A percentile compares a stretch with the other conserved stretches of the same genome.
phyloP scores from a whole-genome alignment of 2,113 vertebrate species.

The Stegastes partitus region DNA sequence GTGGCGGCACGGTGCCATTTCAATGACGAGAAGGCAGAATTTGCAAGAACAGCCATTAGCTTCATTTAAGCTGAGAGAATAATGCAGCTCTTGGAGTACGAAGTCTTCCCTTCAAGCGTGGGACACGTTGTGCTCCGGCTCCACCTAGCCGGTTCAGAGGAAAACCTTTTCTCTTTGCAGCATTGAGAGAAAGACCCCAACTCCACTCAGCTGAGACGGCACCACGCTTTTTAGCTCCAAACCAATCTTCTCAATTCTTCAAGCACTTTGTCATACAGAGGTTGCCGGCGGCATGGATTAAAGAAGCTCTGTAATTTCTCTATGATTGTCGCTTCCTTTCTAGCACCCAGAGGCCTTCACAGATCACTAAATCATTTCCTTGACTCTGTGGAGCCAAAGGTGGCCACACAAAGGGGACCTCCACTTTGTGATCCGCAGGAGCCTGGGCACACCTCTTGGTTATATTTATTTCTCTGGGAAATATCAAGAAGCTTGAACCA shows the following conservation, averaged over 20 bases:
- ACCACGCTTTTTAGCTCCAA: conserved; percentile 17
- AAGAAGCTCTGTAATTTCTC: conserved; percentile 53
- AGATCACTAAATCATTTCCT: conserved; percentile 57
- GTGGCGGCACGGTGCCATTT: conserved; percentile 30
- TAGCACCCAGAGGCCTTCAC: conserved; percentile 22
- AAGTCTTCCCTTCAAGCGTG: conserved; percentile 36
- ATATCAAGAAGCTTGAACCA: conserved; percentile 74
- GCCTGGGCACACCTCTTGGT: conserved; percentile 49
- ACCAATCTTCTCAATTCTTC: conserved; percentile 37
- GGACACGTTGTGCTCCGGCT: conserved; percentile 25
- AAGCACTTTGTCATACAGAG: conserved; percentile 45
- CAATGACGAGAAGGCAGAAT: conserved; percentile 42
- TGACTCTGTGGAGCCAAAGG: conserved; percentile 54
- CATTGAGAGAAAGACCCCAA: conserved; percentile 12
- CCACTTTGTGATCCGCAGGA: conserved; percentile 39
- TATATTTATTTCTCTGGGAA: conserved; percentile 74
- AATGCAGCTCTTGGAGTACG: conserved; percentile 34
- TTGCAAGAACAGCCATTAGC: conserved; percentile 54
- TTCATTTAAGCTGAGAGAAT: conserved; percentile 59
- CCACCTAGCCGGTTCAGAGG: conserved; percentile 16
- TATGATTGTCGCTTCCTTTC: conserved; percentile 50
- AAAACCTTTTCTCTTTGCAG: conserved; percentile 23
- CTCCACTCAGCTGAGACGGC: conserved; percentile 23
- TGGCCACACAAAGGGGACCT: conserved; percentile 41
- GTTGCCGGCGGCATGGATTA: conserved; percentile 30